A percentile compares a stretch with the other conserved stretches of the same genome.
phyloP scores from a whole-genome alignment of 1,140 invertebrate species.

The Bombus balteatus region DNA sequence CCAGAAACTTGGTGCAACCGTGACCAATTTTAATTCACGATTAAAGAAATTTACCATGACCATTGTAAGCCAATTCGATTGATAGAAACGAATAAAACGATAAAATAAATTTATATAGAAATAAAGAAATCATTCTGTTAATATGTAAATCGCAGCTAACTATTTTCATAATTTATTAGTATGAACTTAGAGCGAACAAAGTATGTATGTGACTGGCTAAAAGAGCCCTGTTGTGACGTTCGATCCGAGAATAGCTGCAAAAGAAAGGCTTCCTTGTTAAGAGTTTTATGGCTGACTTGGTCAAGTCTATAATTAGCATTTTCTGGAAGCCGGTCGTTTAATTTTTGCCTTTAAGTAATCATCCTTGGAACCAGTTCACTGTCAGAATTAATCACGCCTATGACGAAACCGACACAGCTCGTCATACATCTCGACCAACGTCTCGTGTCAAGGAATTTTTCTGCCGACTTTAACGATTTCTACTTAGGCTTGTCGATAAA shows the following conservation, averaged over 20 bases:
- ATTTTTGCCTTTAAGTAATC: background rate
- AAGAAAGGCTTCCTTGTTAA: no score
- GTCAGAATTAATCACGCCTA: background rate
- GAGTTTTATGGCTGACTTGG: background rate
- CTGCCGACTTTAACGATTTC: background rate
- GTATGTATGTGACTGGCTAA: no score
- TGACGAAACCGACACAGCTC: background rate
- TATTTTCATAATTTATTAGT: background rate
- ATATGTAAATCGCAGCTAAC: background rate
- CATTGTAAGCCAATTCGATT: no score
- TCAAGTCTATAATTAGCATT: conserved; percentile 1
- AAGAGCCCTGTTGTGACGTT: background rate
- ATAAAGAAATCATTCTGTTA: background rate
- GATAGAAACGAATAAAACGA: background rate
- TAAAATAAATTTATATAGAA: background rate
- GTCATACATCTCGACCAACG: background rate
- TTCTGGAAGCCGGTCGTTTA: background rate
- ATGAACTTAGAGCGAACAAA: background rate
- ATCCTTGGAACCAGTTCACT: background rate
- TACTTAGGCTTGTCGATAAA: background rate
- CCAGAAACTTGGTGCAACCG: background rate
- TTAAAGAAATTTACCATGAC: background rate
- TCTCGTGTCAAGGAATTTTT: background rate
- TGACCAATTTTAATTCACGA: background rate
- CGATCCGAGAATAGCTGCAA: background rate